A percentile compares a stretch with the other conserved stretches of the same genome.
Evolutionary conservation across 1,140 invertebrate species (phyloP).

Genomic region (Trialeurodes vaporariorum): DNA sequence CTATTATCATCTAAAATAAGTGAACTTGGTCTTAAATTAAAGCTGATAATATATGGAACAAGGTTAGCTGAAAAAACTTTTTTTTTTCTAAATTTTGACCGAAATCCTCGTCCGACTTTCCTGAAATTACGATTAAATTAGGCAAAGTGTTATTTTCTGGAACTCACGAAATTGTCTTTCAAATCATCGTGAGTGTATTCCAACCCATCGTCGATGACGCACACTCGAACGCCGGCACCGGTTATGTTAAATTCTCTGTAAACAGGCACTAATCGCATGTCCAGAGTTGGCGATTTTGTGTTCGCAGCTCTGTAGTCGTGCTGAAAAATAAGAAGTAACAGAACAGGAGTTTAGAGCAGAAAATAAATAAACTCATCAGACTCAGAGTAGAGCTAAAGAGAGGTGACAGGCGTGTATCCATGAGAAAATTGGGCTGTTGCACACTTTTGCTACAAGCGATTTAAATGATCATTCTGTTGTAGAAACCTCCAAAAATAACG

Average conservation of each 20-base stretch:
- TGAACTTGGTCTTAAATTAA: too few relatives aligned
- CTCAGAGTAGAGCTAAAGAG: neutral
- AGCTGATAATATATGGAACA: too few relatives aligned
- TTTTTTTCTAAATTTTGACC: too few relatives aligned
- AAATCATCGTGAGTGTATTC: constrained; percentile 73
- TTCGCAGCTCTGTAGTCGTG: constrained; percentile 45
- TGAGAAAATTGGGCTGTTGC: neutral
- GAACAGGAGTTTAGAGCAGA: neutral
- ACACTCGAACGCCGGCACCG: constrained; percentile 64
- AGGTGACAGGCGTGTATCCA: neutral
- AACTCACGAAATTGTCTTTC: constrained; percentile 62
- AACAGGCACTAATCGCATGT: constrained; percentile 64
- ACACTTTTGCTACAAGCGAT: too few relatives aligned
- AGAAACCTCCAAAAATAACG: too few relatives aligned
- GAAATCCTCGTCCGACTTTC: too few relatives aligned
- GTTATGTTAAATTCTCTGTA: constrained; percentile 62
- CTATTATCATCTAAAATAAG: too few relatives aligned
- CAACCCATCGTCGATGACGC: constrained; percentile 77
- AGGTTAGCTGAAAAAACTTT: too few relatives aligned
- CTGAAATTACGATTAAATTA: too few relatives aligned
- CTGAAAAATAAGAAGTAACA: constrained; percentile 33
- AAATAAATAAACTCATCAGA: constrained; percentile 1
- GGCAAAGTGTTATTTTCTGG: neutral
- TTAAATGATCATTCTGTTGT: too few relatives aligned
- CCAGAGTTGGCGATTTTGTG: constrained; percentile 41